Percentiles rank a stretch among this genome's conserved stretches.
Conservation (phyloP, 2,888 invertebrate genomes). For the Matsumyia berberina region DNA sequence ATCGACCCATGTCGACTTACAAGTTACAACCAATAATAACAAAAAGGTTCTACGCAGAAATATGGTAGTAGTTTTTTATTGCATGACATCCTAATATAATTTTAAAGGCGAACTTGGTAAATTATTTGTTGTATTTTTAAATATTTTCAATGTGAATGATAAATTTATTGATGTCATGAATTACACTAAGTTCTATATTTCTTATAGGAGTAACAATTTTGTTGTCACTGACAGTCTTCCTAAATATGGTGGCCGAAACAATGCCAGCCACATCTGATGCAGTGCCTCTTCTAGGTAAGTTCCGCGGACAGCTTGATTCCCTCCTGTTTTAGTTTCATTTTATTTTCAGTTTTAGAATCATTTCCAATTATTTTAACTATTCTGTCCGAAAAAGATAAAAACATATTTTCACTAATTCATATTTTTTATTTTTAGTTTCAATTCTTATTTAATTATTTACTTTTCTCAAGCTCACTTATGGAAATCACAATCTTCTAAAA, state of each 20-base stretch:
- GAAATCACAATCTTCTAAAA: constrained; percentile 38
- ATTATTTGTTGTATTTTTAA: constrained; percentile 43
- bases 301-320: constrained; percentile 29
- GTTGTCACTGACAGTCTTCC: constrained; percentile 98
- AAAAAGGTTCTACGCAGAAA: constrained; percentile 83
- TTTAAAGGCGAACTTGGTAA: constrained; percentile 69
- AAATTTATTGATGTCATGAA: constrained; percentile 12
- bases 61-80: constrained; percentile 84
- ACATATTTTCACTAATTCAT: constrained; percentile 27
- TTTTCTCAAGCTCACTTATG: constrained; percentile 43
- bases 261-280: constrained; percentile 99
- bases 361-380: constrained; percentile 39
- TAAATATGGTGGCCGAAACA: constrained; percentile 99
- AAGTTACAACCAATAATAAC: constrained; percentile 23
- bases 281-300: constrained; percentile 92
- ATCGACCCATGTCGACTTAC: constrained; percentile 27
- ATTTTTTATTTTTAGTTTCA: constrained; percentile 9
- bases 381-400: constrained; percentile 5
- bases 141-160: constrained; percentile 38
- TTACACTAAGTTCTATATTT: not conserved
- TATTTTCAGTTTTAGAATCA: constrained; percentile 17
- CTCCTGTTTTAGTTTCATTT: constrained; percentile 17
- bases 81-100: constrained; percentile 77
- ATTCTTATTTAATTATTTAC: constrained; percentile 29
- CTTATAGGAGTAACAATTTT: constrained; percentile 96